phyloP scores from a whole-genome alignment of 2,797 vertebrate genomes.

The Chlorospingus flavigularis region DNA sequence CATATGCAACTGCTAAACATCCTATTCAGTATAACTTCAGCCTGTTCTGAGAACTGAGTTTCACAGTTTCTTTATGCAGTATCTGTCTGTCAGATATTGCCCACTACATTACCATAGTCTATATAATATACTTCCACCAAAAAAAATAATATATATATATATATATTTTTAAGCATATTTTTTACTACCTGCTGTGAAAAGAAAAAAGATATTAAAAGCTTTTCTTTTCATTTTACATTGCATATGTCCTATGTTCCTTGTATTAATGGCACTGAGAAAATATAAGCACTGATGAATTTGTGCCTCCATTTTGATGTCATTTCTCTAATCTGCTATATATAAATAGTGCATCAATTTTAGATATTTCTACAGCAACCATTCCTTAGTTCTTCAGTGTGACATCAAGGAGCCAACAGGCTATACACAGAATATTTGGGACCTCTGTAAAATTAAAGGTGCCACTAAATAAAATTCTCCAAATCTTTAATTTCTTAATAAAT shows the following conservation, averaged over 20 bases:
- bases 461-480: neutral
- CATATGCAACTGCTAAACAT: constrained; percentile 55
- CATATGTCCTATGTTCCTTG: neutral
- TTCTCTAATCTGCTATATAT: neutral
- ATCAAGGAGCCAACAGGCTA: neutral
- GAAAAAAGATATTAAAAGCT: neutral
- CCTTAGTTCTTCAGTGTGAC: neutral
- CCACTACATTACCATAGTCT: constrained; percentile 54
- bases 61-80: constrained; percentile 52
- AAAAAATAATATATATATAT: neutral
- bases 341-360: neutral
- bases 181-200: neutral
- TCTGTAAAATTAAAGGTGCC: neutral
- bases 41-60: constrained; percentile 48
- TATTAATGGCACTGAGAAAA: neutral
- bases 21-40: constrained; percentile 52
- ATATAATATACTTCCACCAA: neutral
- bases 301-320: neutral
- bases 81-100: constrained; percentile 65
- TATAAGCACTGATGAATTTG: neutral
- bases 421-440: neutral
- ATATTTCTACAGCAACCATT: neutral
- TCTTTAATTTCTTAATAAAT: neutral
- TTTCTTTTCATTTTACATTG: neutral
- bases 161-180: neutral